Conservation (phyloP, 64 coral and sea anemone genomes). For the Cladopsammia gracilis region DNA sequence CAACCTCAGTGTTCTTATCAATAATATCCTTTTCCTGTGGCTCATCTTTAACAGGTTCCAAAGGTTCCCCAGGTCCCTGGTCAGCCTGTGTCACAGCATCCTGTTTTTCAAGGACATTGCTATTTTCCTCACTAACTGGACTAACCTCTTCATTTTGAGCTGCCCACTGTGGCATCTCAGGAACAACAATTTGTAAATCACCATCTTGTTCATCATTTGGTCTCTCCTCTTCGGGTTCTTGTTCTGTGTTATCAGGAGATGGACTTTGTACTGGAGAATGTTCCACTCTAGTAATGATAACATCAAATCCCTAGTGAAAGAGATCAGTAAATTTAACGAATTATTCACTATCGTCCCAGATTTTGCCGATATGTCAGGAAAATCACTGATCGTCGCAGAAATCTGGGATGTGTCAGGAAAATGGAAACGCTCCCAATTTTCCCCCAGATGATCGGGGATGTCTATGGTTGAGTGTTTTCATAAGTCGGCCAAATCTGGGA, state of each 20-base stretch:
- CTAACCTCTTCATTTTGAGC: not conserved
- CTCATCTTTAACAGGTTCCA: not conserved
- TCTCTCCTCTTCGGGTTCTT: not conserved
- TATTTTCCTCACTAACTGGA: not conserved
- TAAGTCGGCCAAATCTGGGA: no score
- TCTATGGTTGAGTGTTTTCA: no score
- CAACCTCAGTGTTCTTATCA: not conserved
- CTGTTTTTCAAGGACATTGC: not conserved
- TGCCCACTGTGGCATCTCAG: slow-evolving; percentile 15
- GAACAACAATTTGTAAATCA: slow-evolving; percentile 25
- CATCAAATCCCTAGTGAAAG: not conserved
- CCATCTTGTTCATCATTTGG: not conserved
- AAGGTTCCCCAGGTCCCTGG: not conserved
- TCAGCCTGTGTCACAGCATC: not conserved
- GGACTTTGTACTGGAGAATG: not conserved
- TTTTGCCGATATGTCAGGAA: no score
- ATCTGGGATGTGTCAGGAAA: no score
- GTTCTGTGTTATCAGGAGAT: not conserved
- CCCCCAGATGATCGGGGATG: no score
- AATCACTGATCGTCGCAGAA: no score
- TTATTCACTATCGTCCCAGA: no score
- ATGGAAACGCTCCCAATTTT: no score
- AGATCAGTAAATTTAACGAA: not conserved
- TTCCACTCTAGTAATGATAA: slow-evolving; percentile 36
- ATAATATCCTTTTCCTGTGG: not conserved